phyloP scores from a whole-genome alignment of 2,888 invertebrate genomes.

The Entomobrya multifasciata region DNA sequence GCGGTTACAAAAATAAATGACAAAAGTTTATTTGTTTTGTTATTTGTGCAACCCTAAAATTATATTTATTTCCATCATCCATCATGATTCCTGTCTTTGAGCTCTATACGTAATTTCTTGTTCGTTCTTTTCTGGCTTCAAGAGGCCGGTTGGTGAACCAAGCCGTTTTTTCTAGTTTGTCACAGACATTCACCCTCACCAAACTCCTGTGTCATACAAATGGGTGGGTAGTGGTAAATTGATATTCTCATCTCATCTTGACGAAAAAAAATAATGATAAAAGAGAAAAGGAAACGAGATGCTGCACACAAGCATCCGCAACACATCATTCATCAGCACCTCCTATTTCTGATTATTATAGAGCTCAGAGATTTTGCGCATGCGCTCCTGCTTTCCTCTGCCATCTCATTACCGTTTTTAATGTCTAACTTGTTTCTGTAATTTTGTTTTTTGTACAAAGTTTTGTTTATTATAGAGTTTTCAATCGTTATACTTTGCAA shows the following conservation, averaged over 20 bases:
- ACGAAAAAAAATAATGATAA: conserved; percentile 23
- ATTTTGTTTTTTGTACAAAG: neutral
- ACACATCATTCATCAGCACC: conserved; percentile 37
- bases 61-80: too few relatives aligned
- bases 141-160: too few relatives aligned
- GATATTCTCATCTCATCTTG: conserved; percentile 5
- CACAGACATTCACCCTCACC: neutral
- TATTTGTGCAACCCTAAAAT: too few relatives aligned
- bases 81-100: too few relatives aligned
- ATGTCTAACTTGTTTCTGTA: neutral
- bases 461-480: neutral
- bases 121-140: too few relatives aligned
- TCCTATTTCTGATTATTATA: conserved; percentile 22
- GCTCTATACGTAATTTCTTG: too few relatives aligned
- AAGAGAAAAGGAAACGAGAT: conserved; percentile 24
- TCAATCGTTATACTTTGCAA: conserved; percentile 31
- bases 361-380: conserved; percentile 15
- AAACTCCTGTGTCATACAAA: neutral
- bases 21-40: neutral
- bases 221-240: neutral
- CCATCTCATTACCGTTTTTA: conserved; percentile 39
- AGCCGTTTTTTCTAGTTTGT: conserved; percentile 9
- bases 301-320: neutral
- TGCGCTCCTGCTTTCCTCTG: conserved; percentile 1
- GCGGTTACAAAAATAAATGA: neutral